phyloP scores from a whole-genome alignment of 2,888 invertebrate genomes.

The Pyrocoelia pectoralis region DNA sequence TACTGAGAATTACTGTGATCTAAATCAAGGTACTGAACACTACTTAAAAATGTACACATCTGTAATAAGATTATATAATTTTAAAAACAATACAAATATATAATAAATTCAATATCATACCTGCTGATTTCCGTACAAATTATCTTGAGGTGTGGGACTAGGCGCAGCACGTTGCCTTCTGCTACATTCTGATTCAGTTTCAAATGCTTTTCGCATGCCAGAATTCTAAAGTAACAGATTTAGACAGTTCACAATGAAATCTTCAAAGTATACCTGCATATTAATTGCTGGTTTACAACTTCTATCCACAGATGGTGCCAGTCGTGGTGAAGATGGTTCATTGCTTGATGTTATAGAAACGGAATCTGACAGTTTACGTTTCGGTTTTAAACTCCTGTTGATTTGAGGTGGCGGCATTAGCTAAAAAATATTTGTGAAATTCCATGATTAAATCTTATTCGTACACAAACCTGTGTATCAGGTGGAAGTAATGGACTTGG shows the following conservation, averaged over 20 bases:
- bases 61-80: conserved; percentile 8
- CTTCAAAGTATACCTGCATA: conserved; percentile 55
- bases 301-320: conserved; percentile 69
- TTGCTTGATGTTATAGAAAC: conserved; percentile 56
- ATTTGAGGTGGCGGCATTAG: conserved; percentile 75
- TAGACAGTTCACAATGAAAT: not conserved
- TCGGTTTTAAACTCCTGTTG: conserved; percentile 83
- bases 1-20: conserved; percentile 60
- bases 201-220: conserved; percentile 55
- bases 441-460: not conserved
- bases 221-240: conserved; percentile 42
- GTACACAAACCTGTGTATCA: conserved; percentile 41
- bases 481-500: conserved; percentile 62
- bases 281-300: conserved; percentile 68
- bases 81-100: not conserved
- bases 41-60: conserved; percentile 38
- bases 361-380: conserved; percentile 63
- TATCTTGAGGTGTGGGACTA: conserved; percentile 63
- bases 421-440: conserved; percentile 24
- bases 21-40: conserved; percentile 86
- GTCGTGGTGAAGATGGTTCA: conserved; percentile 57
- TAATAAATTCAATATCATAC: conserved; percentile 21
- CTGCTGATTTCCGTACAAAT: conserved; percentile 44
- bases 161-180: conserved; percentile 61
- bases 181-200: conserved; percentile 52